Conservation (phyloP, 2,888 invertebrate species). For the Drosophila gaucha region DNA sequence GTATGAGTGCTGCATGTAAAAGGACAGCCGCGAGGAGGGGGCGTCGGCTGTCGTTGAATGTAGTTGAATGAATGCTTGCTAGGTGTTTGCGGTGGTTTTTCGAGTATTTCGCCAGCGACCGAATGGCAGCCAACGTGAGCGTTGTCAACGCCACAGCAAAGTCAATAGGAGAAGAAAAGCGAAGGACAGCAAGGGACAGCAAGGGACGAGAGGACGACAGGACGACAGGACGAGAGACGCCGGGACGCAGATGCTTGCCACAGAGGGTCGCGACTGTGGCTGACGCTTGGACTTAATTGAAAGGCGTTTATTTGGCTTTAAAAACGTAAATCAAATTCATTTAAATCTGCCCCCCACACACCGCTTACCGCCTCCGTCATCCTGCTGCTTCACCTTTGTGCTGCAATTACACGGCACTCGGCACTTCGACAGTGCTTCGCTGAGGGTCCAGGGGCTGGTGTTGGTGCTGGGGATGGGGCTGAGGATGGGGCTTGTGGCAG, state of each 20-base stretch:
- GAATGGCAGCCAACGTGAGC: constrained; percentile 59
- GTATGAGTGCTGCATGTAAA: constrained; percentile 71
- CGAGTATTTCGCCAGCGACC: constrained; percentile 68
- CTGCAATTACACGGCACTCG: constrained; percentile 76
- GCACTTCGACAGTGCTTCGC: constrained; percentile 39
- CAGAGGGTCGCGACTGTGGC: constrained; percentile 51
- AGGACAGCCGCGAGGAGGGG: constrained; percentile 4
- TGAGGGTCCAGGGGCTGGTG: background rate
- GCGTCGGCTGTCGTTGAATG: constrained; percentile 11
- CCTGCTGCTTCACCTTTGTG: constrained; percentile 58
- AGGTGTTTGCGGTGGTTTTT: constrained; percentile 80
- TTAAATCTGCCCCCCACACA: constrained; percentile 61
- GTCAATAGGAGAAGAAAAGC: constrained; percentile 60
- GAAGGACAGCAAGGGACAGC: constrained; percentile 2
- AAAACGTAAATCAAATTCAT: constrained; percentile 82
- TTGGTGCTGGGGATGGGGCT: background rate
- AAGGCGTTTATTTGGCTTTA: constrained; percentile 82
- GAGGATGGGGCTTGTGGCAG: constrained; percentile 19
- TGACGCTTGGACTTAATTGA: constrained; percentile 75
- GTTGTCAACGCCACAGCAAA: constrained; percentile 77
- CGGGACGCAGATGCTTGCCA: constrained; percentile 26
- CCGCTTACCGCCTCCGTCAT: background rate
- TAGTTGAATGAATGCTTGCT: constrained; percentile 67
- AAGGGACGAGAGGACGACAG: too few species aligned
- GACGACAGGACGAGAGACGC: background rate